A percentile compares a stretch with the other conserved stretches of the same genome.
These are phyloP conservation scores for Steinernema hermaphroditum DNA, from an alignment of 2,888 invertebrate species.

Conservation along the genomic window DNA sequence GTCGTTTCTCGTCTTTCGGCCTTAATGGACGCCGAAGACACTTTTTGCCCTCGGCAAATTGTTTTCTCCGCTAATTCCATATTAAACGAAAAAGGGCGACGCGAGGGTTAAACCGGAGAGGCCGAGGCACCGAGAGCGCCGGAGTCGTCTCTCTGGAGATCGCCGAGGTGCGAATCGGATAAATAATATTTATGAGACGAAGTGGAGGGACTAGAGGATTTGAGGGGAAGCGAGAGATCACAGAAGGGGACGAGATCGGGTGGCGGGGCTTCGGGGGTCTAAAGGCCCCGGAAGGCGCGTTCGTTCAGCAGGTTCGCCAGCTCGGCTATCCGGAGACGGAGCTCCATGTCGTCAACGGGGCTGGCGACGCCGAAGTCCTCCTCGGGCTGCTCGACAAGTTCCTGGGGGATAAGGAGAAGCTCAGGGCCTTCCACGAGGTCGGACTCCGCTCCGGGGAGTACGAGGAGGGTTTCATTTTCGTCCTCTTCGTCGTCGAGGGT, in stretches of 20 bases:
- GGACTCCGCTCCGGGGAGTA: background rate
- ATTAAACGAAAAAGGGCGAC: background rate
- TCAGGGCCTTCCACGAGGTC: background rate
- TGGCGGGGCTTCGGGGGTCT: background rate
- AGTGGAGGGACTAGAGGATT: background rate
- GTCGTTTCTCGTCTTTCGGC: background rate
- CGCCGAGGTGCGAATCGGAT: background rate
- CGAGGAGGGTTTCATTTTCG: background rate
- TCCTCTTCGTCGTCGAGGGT: background rate
- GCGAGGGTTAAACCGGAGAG: too few species aligned
- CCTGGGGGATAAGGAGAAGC: conserved; percentile 45
- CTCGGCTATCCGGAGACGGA: conserved; percentile 50
- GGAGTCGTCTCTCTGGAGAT: background rate
- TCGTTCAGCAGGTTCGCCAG: conserved; percentile 54
- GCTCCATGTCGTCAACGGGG: conserved; percentile 52
- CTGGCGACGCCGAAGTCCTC: conserved; percentile 28
- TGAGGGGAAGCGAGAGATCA: conserved; percentile 22
- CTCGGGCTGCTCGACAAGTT: conserved; percentile 42
- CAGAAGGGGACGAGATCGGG: background rate
- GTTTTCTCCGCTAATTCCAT: background rate
- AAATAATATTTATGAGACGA: conserved; percentile 15
- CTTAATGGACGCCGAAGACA: background rate
- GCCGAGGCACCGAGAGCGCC: too few species aligned
- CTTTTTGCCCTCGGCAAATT: conserved; percentile 3
- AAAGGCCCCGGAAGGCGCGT: conserved; percentile 43